Conservation (phyloP, 2,113 vertebrate species). For the Hypomesus transpacificus region DNA sequence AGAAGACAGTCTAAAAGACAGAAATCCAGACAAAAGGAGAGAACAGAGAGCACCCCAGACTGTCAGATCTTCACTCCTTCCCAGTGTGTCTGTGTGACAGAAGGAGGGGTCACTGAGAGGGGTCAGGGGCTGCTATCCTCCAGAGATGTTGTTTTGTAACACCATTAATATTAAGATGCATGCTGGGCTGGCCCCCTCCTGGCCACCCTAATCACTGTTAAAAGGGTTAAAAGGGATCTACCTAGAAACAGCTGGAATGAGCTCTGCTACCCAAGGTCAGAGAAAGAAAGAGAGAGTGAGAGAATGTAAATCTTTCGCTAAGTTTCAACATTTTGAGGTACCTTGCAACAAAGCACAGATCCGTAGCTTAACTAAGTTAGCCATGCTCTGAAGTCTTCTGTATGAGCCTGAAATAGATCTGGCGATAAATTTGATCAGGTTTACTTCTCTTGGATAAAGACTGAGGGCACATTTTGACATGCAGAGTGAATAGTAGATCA, state of each 20-base stretch:
- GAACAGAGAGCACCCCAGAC: constrained; percentile 35
- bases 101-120: constrained; percentile 29
- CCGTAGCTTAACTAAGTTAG: neutral
- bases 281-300: neutral
- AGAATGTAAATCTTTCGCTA: neutral
- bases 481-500: too few species aligned
- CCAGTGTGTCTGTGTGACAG: constrained; percentile 49
- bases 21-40: neutral
- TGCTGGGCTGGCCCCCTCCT: neutral
- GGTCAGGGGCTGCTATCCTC: constrained; percentile 37
- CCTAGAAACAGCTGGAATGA: neutral
- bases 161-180: constrained; percentile 38
- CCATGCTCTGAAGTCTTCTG: neutral
- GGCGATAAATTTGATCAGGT: too few species aligned
- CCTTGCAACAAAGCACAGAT: neutral
- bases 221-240: too few species aligned
- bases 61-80: constrained; percentile 43
- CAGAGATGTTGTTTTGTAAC: constrained; percentile 30
- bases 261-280: constrained; percentile 41
- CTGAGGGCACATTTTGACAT: too few species aligned
- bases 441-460: too few species aligned
- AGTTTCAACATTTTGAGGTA: neutral
- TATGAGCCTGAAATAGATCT: neutral
- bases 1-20: neutral
- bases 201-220: too few species aligned